phyloP scores from a whole-genome alignment of 2,113 vertebrate species.

The Hippocampus mohnikei region DNA sequence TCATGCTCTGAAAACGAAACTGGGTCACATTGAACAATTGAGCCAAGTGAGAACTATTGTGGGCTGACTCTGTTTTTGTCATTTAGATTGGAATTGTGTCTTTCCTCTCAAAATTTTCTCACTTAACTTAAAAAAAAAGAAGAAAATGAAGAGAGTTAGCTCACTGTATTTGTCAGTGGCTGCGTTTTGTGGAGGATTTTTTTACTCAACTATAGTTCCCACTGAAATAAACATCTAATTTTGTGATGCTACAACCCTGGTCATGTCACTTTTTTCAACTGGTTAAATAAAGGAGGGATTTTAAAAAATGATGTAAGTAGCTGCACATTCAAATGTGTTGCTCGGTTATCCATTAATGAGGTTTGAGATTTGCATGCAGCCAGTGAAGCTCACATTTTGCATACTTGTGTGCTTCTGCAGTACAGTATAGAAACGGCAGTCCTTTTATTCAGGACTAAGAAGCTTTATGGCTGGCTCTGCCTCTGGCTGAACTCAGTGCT shows the following conservation, averaged over 20 bases:
- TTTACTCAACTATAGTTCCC: neutral
- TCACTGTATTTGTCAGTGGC: neutral
- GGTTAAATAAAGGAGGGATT: neutral
- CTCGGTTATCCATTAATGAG: neutral
- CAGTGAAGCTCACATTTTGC: neutral
- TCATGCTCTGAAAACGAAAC: neutral
- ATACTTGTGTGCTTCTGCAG: neutral
- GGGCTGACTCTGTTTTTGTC: neutral
- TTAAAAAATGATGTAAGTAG: neutral
- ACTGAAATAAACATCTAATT: too few species aligned
- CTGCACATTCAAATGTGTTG: neutral
- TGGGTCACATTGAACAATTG: neutral
- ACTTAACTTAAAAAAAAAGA: too few species aligned
- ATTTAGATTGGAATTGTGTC: too few species aligned
- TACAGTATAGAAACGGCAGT: slow-evolving; percentile 4
- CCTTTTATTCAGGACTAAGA: slow-evolving; percentile 20
- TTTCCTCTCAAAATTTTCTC: too few species aligned
- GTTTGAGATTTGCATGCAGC: neutral
- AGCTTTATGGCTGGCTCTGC: neutral
- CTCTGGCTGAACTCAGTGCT: slow-evolving; percentile 54
- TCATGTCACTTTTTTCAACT: neutral
- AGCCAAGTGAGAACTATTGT: neutral
- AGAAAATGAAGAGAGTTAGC: neutral
- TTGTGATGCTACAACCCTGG: too few species aligned
- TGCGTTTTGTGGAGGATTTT: neutral